Evolutionary conservation across 2,113 vertebrate genomes (phyloP).

Genomic region (Progne subis): DNA sequence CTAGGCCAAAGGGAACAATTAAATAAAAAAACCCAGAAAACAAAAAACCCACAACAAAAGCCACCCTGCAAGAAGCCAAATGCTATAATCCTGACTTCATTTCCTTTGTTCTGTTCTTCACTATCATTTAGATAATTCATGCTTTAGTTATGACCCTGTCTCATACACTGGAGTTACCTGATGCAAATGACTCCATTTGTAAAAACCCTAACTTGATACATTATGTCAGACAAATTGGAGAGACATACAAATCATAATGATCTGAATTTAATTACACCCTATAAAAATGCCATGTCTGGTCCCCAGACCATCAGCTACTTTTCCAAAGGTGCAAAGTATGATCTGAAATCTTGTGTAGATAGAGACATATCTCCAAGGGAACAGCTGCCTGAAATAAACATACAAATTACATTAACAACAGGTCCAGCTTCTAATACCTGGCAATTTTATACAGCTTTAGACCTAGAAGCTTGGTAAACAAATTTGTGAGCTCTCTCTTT

Average conservation of each 20-base stretch:
- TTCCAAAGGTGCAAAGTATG: not conserved
- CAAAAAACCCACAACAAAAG: not conserved
- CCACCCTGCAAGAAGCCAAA: not conserved
- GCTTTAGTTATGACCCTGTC: not conserved
- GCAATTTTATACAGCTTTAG: not conserved
- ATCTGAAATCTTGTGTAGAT: not conserved
- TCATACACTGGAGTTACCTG: not conserved
- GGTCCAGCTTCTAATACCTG: not conserved
- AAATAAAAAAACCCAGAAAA: fast-evolving
- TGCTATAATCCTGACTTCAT: not conserved
- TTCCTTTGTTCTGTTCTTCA: not conserved
- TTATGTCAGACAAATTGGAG: not conserved
- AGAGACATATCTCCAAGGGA: not conserved
- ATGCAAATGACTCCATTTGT: not conserved
- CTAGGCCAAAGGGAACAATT: not conserved
- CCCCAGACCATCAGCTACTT: not conserved
- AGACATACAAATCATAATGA: not conserved
- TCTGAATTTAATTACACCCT: not conserved
- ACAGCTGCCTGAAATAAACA: not conserved
- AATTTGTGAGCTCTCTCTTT: not conserved
- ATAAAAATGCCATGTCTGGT: not conserved
- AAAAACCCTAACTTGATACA: not conserved
- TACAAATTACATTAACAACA: not conserved
- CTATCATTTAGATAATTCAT: not conserved
- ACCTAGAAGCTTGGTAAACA: not conserved